phyloP scores from a whole-genome alignment of 2,797 vertebrate genomes.

The Muscicapa comitata region DNA sequence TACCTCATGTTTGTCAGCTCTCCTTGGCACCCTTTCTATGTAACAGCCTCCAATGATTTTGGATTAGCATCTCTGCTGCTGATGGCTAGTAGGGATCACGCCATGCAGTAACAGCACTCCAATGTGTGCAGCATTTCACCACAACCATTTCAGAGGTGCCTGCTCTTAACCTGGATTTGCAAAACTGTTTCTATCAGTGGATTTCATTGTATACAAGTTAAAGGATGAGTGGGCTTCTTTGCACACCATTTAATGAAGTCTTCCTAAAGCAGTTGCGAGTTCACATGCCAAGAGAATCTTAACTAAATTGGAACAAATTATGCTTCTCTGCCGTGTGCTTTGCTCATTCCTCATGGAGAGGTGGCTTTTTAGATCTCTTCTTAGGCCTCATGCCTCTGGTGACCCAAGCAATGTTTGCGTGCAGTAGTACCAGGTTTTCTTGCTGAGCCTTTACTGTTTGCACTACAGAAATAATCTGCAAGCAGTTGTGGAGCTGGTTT shows the following conservation, averaged over 20 bases:
- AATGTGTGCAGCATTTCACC: background rate
- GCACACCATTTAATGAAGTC: background rate
- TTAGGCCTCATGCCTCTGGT: background rate
- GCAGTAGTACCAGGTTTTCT: background rate
- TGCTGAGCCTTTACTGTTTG: background rate
- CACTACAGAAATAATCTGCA: background rate
- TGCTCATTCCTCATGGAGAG: background rate
- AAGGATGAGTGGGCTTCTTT: background rate
- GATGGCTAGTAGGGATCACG: background rate
- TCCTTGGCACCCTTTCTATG: constrained; percentile 5
- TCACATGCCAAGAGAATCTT: background rate
- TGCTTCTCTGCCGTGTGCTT: background rate
- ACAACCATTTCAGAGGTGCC: background rate
- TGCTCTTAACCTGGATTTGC: background rate
- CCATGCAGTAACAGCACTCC: background rate
- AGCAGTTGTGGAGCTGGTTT: background rate
- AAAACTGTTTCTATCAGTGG: background rate
- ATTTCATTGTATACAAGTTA: background rate
- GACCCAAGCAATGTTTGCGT: background rate
- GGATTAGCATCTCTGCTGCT: background rate
- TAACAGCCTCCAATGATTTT: constrained; percentile 14
- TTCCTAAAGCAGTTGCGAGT: background rate
- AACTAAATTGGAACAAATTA: background rate
- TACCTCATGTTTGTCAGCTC: constrained; percentile 50
- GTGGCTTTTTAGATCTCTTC: background rate